These are phyloP conservation scores for Achatina immaculata DNA, from an alignment of 1,140 invertebrate species.

Conservation along the genomic window DNA sequence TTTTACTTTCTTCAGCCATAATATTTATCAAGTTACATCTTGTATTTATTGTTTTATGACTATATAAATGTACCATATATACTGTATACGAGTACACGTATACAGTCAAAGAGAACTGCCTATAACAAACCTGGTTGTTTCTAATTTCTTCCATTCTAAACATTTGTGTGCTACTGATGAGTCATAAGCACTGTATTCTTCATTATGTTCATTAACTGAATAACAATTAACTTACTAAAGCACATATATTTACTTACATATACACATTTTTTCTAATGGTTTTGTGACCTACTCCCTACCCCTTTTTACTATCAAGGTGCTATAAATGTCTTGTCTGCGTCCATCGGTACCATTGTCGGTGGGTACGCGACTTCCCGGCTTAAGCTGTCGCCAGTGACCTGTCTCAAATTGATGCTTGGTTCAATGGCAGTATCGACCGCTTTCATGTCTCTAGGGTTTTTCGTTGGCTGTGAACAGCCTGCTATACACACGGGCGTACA, in stretches of 20 bases:
- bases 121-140: not conserved
- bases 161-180: not conserved
- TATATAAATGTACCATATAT: no score
- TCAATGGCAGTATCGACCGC: slow-evolving; percentile 21
- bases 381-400: slow-evolving; percentile 47
- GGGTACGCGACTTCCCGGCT: slow-evolving; percentile 50
- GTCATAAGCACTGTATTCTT: not conserved
- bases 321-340: slow-evolving; percentile 31
- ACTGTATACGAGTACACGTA: no score
- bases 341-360: slow-evolving; percentile 49
- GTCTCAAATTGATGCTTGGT: slow-evolving; percentile 39
- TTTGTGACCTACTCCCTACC: not conserved
- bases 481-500: slow-evolving; percentile 36
- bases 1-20: no score
- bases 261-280: not conserved
- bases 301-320: slow-evolving; percentile 12
- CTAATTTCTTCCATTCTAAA: no score
- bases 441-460: slow-evolving; percentile 33
- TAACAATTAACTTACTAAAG: not conserved
- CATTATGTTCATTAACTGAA: not conserved
- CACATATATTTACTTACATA: not conserved
- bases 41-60: no score
- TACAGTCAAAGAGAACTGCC: no score
- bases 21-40: no score
- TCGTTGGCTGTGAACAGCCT: slow-evolving; percentile 58